Evolutionary conservation across 2,113 vertebrate species (phyloP).

Genomic region (Microcebus griseorufus): DNA sequence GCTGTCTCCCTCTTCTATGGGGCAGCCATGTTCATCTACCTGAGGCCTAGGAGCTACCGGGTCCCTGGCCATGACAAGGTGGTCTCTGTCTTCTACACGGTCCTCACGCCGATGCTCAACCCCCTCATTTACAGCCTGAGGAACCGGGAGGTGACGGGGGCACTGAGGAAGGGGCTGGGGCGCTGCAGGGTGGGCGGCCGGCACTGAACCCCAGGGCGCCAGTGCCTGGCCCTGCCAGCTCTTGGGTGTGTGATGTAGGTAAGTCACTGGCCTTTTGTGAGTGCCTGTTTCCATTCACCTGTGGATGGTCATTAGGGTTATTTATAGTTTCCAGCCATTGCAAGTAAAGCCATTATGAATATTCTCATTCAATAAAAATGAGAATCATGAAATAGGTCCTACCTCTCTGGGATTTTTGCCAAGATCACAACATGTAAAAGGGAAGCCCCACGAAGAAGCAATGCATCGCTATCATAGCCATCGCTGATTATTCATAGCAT

Average conservation of each 20-base stretch:
- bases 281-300: neutral
- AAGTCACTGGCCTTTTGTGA: neutral
- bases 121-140: conserved; percentile 72
- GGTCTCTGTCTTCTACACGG: conserved; percentile 60
- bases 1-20: conserved; percentile 67
- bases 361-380: neutral
- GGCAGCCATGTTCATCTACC: conserved; percentile 69
- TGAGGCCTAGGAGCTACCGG: conserved; percentile 30
- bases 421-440: neutral
- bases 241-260: neutral
- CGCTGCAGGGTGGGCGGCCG: neutral
- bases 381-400: neutral
- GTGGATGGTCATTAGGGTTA: neutral
- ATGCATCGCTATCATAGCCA: neutral
- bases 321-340: neutral
- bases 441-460: neutral
- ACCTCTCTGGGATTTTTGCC: neutral
- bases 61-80: conserved; percentile 63
- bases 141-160: conserved; percentile 55
- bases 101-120: conserved; percentile 66
- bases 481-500: neutral
- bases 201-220: neutral
- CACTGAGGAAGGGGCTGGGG: conserved; percentile 33
- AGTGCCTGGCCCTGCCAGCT: neutral
- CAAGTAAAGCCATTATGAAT: neutral